phyloP scores from a whole-genome alignment of 2,113 vertebrate species.

The Engystomops pustulosus region DNA sequence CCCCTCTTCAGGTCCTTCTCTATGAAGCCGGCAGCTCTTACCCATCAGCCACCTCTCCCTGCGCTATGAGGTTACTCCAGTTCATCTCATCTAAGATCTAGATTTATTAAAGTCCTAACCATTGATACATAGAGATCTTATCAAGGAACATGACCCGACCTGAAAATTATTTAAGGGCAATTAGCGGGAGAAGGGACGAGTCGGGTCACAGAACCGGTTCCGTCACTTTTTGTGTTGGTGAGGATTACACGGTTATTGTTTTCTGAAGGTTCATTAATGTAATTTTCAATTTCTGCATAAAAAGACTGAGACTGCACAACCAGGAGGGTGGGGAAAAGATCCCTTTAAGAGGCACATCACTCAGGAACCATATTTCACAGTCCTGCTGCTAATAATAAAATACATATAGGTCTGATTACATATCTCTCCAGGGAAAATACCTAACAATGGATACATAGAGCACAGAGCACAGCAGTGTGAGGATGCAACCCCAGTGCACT shows the following conservation, averaged over 20 bases:
- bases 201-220: conserved; percentile 15
- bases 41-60: conserved; percentile 10
- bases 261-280: background rate
- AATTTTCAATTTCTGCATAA: background rate
- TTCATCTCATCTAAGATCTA: background rate
- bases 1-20: no score
- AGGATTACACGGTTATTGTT: conserved; percentile 1
- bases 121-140: background rate
- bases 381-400: no score
- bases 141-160: conserved; percentile 12
- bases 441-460: no score
- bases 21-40: no score
- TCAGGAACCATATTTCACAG: no score
- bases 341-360: no score
- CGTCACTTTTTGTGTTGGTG: background rate
- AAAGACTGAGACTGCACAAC: background rate
- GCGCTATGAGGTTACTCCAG: background rate
- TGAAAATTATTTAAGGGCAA: background rate
- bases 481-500: no score
- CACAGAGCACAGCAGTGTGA: no score
- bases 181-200: background rate
- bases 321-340: no score
- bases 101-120: background rate
- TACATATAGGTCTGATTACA: no score
- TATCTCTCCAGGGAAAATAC: no score